Conservation (phyloP, 92 coral and sea anemone genomes). For the Phenganax stokvisi region DNA sequence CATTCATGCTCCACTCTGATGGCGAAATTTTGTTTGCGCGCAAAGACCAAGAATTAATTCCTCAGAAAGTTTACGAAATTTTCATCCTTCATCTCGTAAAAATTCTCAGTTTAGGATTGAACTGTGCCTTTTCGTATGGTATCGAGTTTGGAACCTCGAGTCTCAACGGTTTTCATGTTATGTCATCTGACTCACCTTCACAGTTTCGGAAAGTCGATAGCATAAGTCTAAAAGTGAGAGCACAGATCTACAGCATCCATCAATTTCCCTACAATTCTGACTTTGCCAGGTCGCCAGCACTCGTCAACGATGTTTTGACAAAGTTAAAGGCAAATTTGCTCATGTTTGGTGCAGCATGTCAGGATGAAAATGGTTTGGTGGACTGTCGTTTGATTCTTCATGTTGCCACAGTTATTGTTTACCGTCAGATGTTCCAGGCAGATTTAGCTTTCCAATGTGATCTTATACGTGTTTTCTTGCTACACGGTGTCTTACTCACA, state of each 20-base stretch:
- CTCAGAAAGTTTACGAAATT: constrained; percentile 26
- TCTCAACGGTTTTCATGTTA: constrained; percentile 20
- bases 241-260: background rate
- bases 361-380: background rate
- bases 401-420: constrained; percentile 8
- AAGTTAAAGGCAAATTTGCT: background rate
- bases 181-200: background rate
- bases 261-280: background rate
- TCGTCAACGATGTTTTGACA: constrained; percentile 1
- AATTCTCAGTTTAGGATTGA: constrained; percentile 44
- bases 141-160: constrained; percentile 32
- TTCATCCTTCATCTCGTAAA: constrained; percentile 29
- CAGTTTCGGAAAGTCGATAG: background rate
- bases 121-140: constrained; percentile 53
- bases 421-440: background rate
- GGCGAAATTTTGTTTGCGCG: constrained; percentile 36
- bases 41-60: background rate
- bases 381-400: constrained; percentile 34
- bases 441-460: constrained; percentile 7
- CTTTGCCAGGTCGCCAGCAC: constrained; percentile 5
- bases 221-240: background rate
- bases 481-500: constrained; percentile 47
- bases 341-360: background rate
- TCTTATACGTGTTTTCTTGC: constrained; percentile 36
- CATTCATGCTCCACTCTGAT: constrained; percentile 55